Conservation (phyloP, 2,113 vertebrate species). For the Crocuta crocuta region DNA sequence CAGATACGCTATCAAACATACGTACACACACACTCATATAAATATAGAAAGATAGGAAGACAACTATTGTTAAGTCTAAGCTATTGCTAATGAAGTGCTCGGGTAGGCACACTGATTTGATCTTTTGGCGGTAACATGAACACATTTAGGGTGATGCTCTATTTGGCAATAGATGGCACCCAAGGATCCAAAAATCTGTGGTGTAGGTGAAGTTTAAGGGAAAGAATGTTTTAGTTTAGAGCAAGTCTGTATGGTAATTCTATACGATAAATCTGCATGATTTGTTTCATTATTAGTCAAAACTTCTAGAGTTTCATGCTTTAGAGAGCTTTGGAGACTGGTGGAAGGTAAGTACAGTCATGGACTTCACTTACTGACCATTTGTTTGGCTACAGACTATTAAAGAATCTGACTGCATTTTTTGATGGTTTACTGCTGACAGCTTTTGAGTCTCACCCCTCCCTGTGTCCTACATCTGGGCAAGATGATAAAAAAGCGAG, state of each 20-base stretch:
- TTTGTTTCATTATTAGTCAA: background rate
- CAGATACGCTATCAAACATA: background rate
- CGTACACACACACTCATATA: background rate
- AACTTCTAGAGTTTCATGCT: background rate
- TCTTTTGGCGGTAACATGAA: background rate
- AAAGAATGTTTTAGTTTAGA: background rate
- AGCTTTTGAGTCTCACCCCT: background rate
- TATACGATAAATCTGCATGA: background rate
- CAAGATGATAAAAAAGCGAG: background rate
- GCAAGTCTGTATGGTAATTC: background rate
- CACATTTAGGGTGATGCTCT: background rate
- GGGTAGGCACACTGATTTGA: background rate
- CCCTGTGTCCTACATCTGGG: background rate
- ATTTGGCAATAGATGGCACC: background rate
- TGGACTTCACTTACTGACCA: too few relatives aligned
- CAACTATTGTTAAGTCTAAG: background rate
- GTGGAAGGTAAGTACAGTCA: background rate
- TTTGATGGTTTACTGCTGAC: background rate
- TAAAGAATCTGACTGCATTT: background rate
- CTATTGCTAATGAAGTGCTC: background rate
- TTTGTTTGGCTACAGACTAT: background rate
- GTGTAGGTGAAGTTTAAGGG: background rate
- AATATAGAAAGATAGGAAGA: background rate
- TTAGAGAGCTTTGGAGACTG: background rate
- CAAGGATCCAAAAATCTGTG: background rate